Percentiles rank a stretch among this genome's conserved stretches.
Conservation (phyloP, 2,888 invertebrate species). For the Zele albiditarsus region DNA sequence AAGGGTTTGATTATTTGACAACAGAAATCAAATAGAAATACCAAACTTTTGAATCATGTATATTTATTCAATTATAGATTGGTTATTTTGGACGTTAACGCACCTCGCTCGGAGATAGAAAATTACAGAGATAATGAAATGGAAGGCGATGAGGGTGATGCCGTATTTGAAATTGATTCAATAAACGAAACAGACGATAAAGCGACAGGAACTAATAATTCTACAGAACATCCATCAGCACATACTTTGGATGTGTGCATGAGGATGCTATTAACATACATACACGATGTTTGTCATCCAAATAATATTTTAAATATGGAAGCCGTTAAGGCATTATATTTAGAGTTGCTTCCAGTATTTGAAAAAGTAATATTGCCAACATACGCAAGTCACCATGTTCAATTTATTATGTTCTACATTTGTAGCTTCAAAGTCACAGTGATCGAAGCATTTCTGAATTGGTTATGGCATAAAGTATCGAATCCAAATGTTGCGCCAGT, state of each 20-base stretch:
- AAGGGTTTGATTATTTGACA: conserved; percentile 60
- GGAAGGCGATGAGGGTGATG: conserved; percentile 73
- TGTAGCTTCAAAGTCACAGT: conserved; percentile 79
- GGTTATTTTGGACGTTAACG: conserved; percentile 83
- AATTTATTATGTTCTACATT: conserved; percentile 84
- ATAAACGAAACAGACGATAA: conserved; percentile 62
- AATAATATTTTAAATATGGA: conserved; percentile 72
- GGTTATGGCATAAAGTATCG: conserved; percentile 83
- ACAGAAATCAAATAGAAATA: too few relatives aligned
- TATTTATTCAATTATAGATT: conserved; percentile 75
- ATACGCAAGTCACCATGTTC: conserved; percentile 86
- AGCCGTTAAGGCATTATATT: conserved; percentile 73
- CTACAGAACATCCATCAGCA: conserved; percentile 75
- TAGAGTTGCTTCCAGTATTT: conserved; percentile 81
- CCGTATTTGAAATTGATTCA: conserved; percentile 49
- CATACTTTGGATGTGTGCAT: conserved; percentile 86
- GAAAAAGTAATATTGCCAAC: conserved; percentile 88
- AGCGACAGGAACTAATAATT: conserved; percentile 54
- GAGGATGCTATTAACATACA: conserved; percentile 81
- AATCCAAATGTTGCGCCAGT: conserved; percentile 79
- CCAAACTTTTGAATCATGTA: too few relatives aligned
- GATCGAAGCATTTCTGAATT: conserved; percentile 80
- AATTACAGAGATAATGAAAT: conserved; percentile 74
- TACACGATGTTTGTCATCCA: conserved; percentile 77
- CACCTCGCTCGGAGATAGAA: conserved; percentile 76